Percentiles rank a stretch among this genome's conserved stretches.
Evolutionary conservation across 92 coral and sea anemone species (phyloP).

Genomic region (Palythoa grandiflora): DNA sequence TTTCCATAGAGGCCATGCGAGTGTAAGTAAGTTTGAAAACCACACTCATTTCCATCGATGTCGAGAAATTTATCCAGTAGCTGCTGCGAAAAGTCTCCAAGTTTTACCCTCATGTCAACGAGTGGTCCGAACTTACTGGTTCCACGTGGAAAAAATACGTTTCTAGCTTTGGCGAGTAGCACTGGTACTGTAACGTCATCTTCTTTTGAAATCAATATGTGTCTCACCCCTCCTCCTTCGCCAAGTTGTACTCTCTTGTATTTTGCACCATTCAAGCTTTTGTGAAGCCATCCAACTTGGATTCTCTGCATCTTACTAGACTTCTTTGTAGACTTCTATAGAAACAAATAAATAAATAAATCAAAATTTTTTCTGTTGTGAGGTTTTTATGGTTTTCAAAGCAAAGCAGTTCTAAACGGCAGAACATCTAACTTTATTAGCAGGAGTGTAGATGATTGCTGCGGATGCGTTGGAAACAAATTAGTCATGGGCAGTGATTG

Average conservation of each 20-base stretch:
- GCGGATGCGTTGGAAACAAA: no score
- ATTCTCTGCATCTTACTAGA: conserved; percentile 6
- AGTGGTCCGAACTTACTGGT: conserved; percentile 24
- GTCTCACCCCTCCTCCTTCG: conserved; percentile 48
- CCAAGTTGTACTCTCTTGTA: conserved; percentile 34
- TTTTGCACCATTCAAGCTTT: not conserved
- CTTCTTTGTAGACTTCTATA: not conserved
- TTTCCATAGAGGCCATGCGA: conserved; percentile 30
- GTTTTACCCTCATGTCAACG: conserved; percentile 17
- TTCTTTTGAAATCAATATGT: conserved; percentile 5
- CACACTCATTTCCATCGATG: conserved; percentile 45
- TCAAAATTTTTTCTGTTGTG: not conserved
- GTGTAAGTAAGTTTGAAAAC: conserved; percentile 19
- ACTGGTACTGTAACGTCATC: conserved; percentile 5
- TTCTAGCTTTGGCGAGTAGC: conserved; percentile 5
- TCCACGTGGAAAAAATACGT: conserved; percentile 48
- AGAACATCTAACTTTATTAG: no score
- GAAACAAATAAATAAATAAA: not conserved
- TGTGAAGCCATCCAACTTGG: conserved; percentile 53
- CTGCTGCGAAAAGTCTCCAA: conserved; percentile 49
- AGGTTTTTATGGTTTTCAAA: no score
- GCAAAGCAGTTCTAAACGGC: not conserved
- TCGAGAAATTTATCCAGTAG: conserved; percentile 23
- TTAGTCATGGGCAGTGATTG: no score
- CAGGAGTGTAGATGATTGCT: no score